Percentiles rank a stretch among this genome's conserved stretches.
phyloP scores from a whole-genome alignment of 2,888 invertebrate species.

The Leptinotarsa haldemani region DNA sequence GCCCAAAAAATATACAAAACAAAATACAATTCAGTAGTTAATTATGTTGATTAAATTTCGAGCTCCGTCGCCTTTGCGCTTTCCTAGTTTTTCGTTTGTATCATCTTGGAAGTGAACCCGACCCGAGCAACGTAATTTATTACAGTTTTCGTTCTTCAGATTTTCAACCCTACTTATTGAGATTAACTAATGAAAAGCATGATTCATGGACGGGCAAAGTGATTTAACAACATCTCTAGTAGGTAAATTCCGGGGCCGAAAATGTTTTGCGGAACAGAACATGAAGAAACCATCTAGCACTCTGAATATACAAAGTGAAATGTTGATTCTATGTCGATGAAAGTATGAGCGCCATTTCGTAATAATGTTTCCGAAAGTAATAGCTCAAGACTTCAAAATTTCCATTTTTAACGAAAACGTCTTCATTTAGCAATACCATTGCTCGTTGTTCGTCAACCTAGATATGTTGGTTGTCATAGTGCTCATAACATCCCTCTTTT shows the following conservation, averaged over 20 bases:
- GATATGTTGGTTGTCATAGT: no score
- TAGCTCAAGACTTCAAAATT: no score
- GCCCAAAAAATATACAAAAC: slow-evolving; percentile 36
- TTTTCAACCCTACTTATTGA: slow-evolving; percentile 58
- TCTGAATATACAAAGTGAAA: no score
- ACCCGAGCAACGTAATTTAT: slow-evolving; percentile 50
- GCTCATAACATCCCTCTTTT: no score
- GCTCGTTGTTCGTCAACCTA: no score
- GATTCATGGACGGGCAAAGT: slow-evolving; percentile 49
- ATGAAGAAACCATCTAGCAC: background rate
- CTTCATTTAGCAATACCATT: no score
- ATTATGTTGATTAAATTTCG: slow-evolving; percentile 47
- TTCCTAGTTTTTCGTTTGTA: slow-evolving; percentile 43
- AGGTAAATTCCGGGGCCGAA: slow-evolving; percentile 28
- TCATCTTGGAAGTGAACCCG: slow-evolving; percentile 45
- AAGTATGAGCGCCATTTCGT: no score
- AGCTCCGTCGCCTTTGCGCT: slow-evolving; percentile 36
- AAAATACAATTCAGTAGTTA: slow-evolving; percentile 43
- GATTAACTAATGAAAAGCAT: slow-evolving; percentile 59
- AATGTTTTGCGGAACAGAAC: slow-evolving; percentile 20
- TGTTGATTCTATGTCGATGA: no score
- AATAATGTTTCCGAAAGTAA: no score
- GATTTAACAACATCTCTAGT: slow-evolving; percentile 44
- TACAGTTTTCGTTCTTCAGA: slow-evolving; percentile 54
- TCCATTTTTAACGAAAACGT: no score